These are phyloP conservation scores for Prosapia bicincta DNA, from an alignment of 2,888 invertebrate genomes.

Conservation along the genomic window DNA sequence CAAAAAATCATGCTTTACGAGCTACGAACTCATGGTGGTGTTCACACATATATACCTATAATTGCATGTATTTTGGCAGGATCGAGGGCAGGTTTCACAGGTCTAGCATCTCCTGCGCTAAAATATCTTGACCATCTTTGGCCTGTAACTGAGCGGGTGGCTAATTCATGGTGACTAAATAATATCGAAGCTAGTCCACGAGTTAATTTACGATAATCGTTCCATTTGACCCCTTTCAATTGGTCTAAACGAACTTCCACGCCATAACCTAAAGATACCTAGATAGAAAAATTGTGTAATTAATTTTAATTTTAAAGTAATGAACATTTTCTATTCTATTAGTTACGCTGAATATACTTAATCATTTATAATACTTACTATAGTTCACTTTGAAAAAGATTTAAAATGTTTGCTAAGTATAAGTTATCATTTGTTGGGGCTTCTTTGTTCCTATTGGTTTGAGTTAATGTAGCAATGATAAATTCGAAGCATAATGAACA, in stretches of 20 bases:
- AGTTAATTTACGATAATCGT: conserved; percentile 69
- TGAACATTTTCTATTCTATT: too few species aligned
- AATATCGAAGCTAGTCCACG: conserved; percentile 69
- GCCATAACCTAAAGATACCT: conserved; percentile 71
- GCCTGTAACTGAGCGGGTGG: conserved; percentile 71
- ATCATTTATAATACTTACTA: too few species aligned
- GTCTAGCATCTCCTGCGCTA: conserved; percentile 60
- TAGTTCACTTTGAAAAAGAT: too few species aligned
- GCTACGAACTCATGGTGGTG: neutral
- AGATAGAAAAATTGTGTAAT: conserved; percentile 31
- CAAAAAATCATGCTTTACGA: neutral
- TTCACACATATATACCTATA: conserved; percentile 51
- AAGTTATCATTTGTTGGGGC: too few species aligned
- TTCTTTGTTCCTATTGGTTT: too few species aligned
- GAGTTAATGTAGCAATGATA: too few species aligned
- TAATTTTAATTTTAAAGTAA: too few species aligned
- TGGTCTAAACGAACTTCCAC: conserved; percentile 69
- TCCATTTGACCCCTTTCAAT: conserved; percentile 68
- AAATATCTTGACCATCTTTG: conserved; percentile 71
- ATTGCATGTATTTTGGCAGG: conserved; percentile 70
- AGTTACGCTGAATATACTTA: too few species aligned
- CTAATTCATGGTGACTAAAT: conserved; percentile 69
- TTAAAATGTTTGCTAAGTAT: too few species aligned
- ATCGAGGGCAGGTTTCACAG: conserved; percentile 71
- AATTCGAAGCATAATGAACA: too few species aligned